These are phyloP conservation scores for Anadara kagoshimensis DNA, from an alignment of 1,140 invertebrate species.

Conservation along the genomic window DNA sequence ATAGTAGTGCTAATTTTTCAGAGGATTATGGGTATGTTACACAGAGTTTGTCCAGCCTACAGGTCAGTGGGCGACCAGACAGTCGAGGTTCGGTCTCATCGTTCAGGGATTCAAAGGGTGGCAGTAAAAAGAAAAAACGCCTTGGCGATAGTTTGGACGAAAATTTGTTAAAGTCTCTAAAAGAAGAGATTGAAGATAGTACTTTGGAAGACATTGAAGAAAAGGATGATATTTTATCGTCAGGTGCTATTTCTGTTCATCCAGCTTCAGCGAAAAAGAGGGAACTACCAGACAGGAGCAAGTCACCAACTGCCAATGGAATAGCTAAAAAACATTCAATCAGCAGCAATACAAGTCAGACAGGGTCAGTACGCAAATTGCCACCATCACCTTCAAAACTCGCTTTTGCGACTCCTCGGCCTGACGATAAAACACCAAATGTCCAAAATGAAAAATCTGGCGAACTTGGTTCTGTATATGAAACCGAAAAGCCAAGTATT, in stretches of 20 bases:
- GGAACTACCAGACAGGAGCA: not conserved
- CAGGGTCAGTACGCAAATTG: conserved; percentile 36
- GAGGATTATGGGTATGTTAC: conserved; percentile 57
- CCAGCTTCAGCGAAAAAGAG: not conserved
- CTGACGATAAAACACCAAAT: not conserved
- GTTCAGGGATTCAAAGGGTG: conserved; percentile 32
- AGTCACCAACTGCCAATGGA: not conserved
- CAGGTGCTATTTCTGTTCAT: conserved; percentile 11
- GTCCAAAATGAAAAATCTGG: conserved; percentile 12
- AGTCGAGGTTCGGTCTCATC: conserved; percentile 54
- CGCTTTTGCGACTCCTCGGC: conserved; percentile 4
- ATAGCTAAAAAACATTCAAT: not conserved
- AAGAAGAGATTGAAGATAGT: conserved; percentile 61
- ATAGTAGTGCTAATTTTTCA: conserved; percentile 47
- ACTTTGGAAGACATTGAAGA: conserved; percentile 60
- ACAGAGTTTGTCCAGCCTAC: conserved; percentile 56
- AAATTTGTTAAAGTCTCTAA: conserved; percentile 58
- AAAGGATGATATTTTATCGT: conserved; percentile 12
- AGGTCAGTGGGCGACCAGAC: conserved; percentile 49
- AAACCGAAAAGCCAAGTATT: conserved; percentile 21
- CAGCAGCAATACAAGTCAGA: conserved; percentile 11
- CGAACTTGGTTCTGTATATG: conserved; percentile 1
- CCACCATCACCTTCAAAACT: conserved; percentile 21
- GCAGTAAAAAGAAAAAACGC: conserved; percentile 61
- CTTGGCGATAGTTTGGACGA: conserved; percentile 51